phyloP scores from a whole-genome alignment of 2,113 vertebrate genomes.

The Trogon surrucura region DNA sequence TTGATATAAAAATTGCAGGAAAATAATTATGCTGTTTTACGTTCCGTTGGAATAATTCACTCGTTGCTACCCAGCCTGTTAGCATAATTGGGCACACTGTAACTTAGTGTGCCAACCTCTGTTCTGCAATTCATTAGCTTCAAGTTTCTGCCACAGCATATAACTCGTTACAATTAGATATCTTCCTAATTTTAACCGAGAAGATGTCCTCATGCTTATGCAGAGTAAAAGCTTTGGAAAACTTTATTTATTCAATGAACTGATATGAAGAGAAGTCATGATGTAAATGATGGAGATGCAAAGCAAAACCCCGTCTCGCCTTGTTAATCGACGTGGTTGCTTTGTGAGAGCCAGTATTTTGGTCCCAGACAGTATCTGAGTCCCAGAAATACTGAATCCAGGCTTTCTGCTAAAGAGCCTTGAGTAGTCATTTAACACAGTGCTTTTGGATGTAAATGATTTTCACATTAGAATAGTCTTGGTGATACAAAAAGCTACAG shows the following conservation, averaged over 20 bases:
- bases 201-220: neutral
- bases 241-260: neutral
- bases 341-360: neutral
- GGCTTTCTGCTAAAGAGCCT: neutral
- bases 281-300: neutral
- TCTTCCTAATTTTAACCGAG: neutral
- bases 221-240: neutral
- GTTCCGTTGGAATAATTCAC: slow-evolving; percentile 9
- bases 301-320: neutral
- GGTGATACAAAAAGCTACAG: neutral
- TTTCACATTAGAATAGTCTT: neutral
- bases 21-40: slow-evolving; percentile 22
- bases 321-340: neutral
- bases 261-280: neutral
- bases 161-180: neutral
- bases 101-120: neutral
- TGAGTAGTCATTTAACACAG: neutral
- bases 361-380: neutral
- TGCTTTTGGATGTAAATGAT: neutral
- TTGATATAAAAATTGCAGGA: slow-evolving; percentile 50
- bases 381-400: neutral
- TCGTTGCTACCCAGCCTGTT: neutral
- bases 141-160: slow-evolving; percentile 3
- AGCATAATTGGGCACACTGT: neutral
- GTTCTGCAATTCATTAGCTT: slow-evolving; percentile 39